Evolutionary conservation across 30 jellyfish, hydroid and myxozoan genomes (phyloP), one percentile per base, ranked within the genome.

Genomic region (Hydractinia echinata): DNA sequence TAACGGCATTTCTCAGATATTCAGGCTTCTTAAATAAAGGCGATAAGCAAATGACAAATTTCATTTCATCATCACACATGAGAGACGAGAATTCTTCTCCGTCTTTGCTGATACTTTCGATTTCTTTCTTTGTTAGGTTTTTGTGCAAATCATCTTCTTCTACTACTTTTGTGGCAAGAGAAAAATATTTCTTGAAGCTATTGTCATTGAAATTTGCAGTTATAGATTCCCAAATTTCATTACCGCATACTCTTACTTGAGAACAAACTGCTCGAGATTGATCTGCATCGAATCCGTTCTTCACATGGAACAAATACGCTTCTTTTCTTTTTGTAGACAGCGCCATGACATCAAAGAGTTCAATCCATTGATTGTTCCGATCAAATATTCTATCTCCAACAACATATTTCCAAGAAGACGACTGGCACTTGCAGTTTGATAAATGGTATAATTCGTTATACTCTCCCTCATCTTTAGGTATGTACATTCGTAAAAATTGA

Each of bases 341-440:
- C 13, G 69, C 70, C 81, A 71, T 71, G 4, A 71, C 81, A 15
- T 71, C 81, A 71, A 71, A 71, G 13, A 71, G 61, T 50, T 71
- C 81, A 19, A 71, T 71, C 7, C 50, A 19, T 8, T 71, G 70
- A 71, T 19, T 71, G 18, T 30, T 50, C 39, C 1, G 0, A 30
- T 30, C 81, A 7, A 71, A 5, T 20, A 71, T 52, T 7, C 81
- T 7, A 7, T 71, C 81, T 7, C 81, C 81, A 3, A 71, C 81
- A 71, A 71, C 52, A 19, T 71, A 71, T 52, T 71, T 71, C 81
- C 81, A 71, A 8, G 10, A 15, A n/a, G 60, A 20, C 9, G 4
- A 0, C 11, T 19, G 44, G 7, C 81, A 71, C 55, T 71, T 54
- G 61, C 81, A 71, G 51, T 71, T 71, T 52, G 81, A 13, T 58